These are phyloP conservation scores for Sarcoramphus papa DNA, from an alignment of 2,797 vertebrate genomes.

Conservation along the genomic window DNA sequence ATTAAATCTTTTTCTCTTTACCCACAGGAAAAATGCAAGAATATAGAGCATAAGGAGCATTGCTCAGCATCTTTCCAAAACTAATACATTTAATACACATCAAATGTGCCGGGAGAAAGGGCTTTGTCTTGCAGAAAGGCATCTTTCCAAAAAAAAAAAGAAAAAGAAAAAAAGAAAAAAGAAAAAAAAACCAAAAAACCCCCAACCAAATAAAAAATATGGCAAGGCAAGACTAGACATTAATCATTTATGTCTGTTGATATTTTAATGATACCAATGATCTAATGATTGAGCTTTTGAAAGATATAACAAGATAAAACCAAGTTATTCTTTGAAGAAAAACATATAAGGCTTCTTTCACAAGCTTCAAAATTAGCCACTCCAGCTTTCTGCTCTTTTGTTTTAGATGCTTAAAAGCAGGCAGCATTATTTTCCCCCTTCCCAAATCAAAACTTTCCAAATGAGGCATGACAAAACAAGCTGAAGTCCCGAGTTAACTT, in stretches of 20 bases:
- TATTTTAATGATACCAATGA: neutral
- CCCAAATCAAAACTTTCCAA: slow-evolving; percentile 5
- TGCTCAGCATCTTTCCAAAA: neutral
- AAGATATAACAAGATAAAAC: neutral
- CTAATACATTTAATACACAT: neutral
- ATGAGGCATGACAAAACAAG: slow-evolving; percentile 5
- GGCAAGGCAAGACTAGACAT: neutral
- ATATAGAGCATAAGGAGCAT: neutral
- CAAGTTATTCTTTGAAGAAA: neutral
- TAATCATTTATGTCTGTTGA: neutral
- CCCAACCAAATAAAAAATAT: neutral
- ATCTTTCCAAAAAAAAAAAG: neutral
- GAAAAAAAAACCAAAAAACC: too few relatives aligned
- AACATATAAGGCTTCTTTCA: neutral
- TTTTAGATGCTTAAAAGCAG: neutral
- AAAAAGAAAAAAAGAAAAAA: neutral
- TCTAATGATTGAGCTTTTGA: neutral
- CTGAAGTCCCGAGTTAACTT: neutral
- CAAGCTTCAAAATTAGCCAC: neutral
- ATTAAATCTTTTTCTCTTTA: neutral
- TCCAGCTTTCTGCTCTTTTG: neutral
- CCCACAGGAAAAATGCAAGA: neutral
- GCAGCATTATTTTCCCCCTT: neutral
- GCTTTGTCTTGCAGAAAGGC: neutral
- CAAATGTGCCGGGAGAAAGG: neutral